These are phyloP conservation scores for Drosophila triauraria DNA, from an alignment of 1,140 invertebrate genomes.

Conservation along the genomic window DNA sequence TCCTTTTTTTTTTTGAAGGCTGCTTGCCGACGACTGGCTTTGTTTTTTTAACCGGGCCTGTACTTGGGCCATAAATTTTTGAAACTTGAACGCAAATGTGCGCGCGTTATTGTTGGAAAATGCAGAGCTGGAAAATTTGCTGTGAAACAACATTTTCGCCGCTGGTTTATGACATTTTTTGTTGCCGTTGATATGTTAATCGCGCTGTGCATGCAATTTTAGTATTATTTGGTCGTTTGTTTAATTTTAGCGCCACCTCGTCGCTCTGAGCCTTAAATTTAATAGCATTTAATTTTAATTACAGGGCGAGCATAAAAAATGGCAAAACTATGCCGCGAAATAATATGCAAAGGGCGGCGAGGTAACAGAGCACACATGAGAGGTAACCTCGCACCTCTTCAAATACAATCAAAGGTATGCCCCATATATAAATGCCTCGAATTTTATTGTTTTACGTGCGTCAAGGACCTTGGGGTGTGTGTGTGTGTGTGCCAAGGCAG, in stretches of 20 bases:
- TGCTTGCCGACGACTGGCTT: constrained; percentile 36
- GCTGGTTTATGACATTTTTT: constrained; percentile 50
- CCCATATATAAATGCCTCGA: constrained; percentile 71
- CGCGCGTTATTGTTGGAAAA: constrained; percentile 46
- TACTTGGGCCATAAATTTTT: constrained; percentile 75
- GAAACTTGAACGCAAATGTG: constrained; percentile 70
- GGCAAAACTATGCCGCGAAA: constrained; percentile 57
- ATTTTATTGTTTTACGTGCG: constrained; percentile 76
- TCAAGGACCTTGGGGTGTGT: constrained; percentile 15
- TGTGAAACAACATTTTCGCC: constrained; percentile 60
- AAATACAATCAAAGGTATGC: constrained; percentile 72
- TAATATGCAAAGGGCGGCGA: constrained; percentile 37
- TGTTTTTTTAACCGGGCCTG: constrained; percentile 57
- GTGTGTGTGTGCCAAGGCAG: background rate
- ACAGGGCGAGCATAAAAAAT: constrained; percentile 30
- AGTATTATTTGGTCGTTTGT: constrained; percentile 70
- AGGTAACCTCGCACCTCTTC: constrained; percentile 1
- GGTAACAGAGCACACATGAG: background rate
- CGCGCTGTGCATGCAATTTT: constrained; percentile 70
- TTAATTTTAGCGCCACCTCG: constrained; percentile 48
- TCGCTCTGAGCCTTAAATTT: constrained; percentile 34
- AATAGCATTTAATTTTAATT: constrained; percentile 66
- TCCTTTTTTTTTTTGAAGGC: constrained; percentile 33
- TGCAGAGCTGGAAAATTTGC: constrained; percentile 65
- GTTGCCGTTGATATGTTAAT: constrained; percentile 77